Conservation (phyloP, 2,888 invertebrate species). For the Hoplodrina ambigua region DNA sequence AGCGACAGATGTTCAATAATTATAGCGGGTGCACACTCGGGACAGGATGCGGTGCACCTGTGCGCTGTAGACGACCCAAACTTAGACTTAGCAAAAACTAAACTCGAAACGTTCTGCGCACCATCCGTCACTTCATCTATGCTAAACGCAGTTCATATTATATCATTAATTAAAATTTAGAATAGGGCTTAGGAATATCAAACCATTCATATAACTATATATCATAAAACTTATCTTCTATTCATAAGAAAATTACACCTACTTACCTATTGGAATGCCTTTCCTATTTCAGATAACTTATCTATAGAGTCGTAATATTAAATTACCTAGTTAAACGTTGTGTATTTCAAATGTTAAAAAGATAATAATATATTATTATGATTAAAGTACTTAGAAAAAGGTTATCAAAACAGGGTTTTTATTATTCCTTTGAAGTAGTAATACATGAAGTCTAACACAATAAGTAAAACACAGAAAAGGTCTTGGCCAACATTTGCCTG, state of each 20-base stretch:
- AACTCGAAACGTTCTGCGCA: slow-evolving; percentile 52
- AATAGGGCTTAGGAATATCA: slow-evolving; percentile 1
- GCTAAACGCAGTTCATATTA: slow-evolving; percentile 25
- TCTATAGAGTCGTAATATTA: slow-evolving; percentile 35
- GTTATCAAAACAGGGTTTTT: slow-evolving; percentile 1
- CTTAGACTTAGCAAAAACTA: slow-evolving; percentile 80
- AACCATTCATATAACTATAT: too few relatives aligned
- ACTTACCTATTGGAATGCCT: slow-evolving; percentile 15
- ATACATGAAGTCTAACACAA: slow-evolving; percentile 2
- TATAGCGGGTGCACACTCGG: slow-evolving; percentile 75
- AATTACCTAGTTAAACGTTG: slow-evolving; percentile 30
- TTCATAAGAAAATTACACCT: slow-evolving; percentile 9
- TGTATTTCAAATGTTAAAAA: slow-evolving; percentile 27
- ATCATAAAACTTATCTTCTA: neutral
- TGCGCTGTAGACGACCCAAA: slow-evolving; percentile 75
- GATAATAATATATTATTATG: neutral
- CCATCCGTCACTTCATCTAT: slow-evolving; percentile 37
- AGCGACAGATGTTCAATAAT: slow-evolving; percentile 84
- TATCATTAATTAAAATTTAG: slow-evolving; percentile 13
- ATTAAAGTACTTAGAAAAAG: neutral
- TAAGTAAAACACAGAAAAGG: slow-evolving; percentile 23
- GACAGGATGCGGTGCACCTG: slow-evolving; percentile 88
- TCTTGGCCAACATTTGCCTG: slow-evolving; percentile 44
- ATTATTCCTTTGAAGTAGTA: slow-evolving; percentile 1
- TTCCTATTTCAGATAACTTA: slow-evolving; percentile 45